Evolutionary conservation across 2,888 invertebrate species (phyloP).

Genomic region (Ischnus inquisitorius): DNA sequence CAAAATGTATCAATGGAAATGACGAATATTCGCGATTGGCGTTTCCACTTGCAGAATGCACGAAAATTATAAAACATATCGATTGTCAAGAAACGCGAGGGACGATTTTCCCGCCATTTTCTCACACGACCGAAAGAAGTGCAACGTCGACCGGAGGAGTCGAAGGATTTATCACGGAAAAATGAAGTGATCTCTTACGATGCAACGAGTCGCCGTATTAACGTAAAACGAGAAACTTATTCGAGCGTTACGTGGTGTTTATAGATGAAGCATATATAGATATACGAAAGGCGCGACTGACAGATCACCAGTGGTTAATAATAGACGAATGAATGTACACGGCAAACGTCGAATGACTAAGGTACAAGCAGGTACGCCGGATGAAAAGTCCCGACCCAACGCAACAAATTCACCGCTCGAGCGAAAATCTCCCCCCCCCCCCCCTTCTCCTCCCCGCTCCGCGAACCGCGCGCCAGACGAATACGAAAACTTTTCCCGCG

Average conservation of each 20-base stretch:
- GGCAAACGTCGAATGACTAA: conserved; percentile 55
- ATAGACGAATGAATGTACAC: conserved; percentile 50
- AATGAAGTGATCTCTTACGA: not conserved
- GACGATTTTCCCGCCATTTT: conserved; percentile 45
- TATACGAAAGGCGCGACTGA: conserved; percentile 53
- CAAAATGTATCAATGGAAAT: not conserved
- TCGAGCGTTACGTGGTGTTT: not conserved
- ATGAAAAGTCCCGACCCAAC: conserved; percentile 40
- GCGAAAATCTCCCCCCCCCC: conserved; percentile 18
- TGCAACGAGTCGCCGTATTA: conserved; percentile 7
- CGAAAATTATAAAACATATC: conserved; percentile 13
- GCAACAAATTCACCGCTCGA: conserved; percentile 43
- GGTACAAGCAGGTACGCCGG: conserved; percentile 49
- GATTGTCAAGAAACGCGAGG: conserved; percentile 42
- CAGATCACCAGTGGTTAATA: conserved; percentile 63
- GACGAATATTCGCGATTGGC: not conserved
- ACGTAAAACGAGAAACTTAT: conserved; percentile 19
- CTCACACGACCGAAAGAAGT: not conserved
- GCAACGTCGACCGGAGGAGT: not conserved
- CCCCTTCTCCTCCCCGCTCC: not conserved
- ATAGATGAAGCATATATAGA: conserved; percentile 19
- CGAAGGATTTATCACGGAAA: not conserved
- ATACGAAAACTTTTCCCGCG: conserved; percentile 24
- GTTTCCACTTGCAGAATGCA: conserved; percentile 1
- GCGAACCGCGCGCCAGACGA: conserved; percentile 16